phyloP scores from a whole-genome alignment of 2,113 vertebrate genomes.

The Felis catus region F.catus_Fca126_mat1.0 CM031424.1:75084001-75084500 shows the following conservation, averaged over 20 bases:
- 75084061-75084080: neutral
- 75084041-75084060: neutral
- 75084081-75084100: neutral
- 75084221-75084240: constrained; percentile 1
- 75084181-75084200: neutral
- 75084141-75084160: neutral
- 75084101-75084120: neutral
- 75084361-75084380: neutral
- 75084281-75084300: neutral
- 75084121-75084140: neutral
- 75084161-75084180: neutral
- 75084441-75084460: neutral
- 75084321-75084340: neutral
- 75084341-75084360: neutral
- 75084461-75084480: neutral
- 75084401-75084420: neutral
- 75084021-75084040: neutral
- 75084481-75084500: neutral
- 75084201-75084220: neutral
- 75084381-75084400: neutral
- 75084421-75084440: neutral
- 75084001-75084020: neutral
- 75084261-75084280: neutral
- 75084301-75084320: neutral
- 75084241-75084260: neutral